Evolutionary conservation across 2,888 invertebrate genomes (phyloP), one percentile per base, ranked within the genome.

Genomic region (Drosophila koepferae): DNA sequence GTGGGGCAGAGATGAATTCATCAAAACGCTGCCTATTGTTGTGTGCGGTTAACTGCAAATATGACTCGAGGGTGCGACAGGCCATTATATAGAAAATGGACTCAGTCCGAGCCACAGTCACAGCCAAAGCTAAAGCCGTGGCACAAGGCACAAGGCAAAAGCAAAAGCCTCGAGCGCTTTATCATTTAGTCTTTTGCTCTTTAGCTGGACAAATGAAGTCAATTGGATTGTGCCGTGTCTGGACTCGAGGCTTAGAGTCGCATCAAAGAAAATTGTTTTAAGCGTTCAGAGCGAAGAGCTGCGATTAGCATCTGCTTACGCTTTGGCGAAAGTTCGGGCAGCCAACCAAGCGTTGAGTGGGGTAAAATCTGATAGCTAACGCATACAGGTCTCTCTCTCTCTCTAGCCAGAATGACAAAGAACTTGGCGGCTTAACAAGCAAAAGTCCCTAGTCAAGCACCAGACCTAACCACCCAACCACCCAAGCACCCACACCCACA

Each of bases 251-350:
- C 46, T 46, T 51, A 38, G 41, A 69, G 69, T 69, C 68, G 84
- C 85, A 89, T 87, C 89, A 90, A 88, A 88, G 87, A 76, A 88
- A 88, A 88, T 88, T 90, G 90, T 88, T 88, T 88, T 90, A 86
- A 87, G 87, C 87, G 68, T 75, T 48, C 76, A 58, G 51, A 80
- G 64, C 74, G 74, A 67, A 69, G 68, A 69, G 71, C 66, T 62
- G 53, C 88, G 90, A 89, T 86, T 86, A 87, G 80, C 90, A 89
- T 80, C 80, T 82, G 75, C 72, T 77, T 77, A 82, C 63, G 62
- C 40, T 67, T 64, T 28, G 36, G 41, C 55, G 23, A n/a, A 28
- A 59, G 61, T 38, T 44, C 79, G 40, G 78, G 71, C 78, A 78
- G 64, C 54, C 74, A 69, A 31, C 69, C 60, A 49, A 49, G 67